Evolutionary conservation across 1,140 invertebrate genomes (phyloP).

Genomic region (Limonius californicus): DNA sequence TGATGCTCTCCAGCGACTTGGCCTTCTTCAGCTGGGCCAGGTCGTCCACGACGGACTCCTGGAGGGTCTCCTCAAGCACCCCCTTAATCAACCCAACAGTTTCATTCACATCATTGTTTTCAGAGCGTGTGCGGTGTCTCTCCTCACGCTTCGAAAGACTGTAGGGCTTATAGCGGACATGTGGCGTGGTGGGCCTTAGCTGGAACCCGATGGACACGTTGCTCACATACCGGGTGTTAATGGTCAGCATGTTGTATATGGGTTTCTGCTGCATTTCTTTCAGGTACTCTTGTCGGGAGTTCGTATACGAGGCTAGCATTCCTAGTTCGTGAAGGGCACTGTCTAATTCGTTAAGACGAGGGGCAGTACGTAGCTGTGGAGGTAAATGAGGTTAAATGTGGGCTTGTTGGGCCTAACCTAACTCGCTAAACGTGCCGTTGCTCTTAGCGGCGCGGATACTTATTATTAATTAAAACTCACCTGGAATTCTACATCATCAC

Average conservation of each 20-base stretch:
- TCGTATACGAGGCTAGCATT: conserved; percentile 55
- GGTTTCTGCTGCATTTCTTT: conserved; percentile 46
- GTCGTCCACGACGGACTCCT: conserved; percentile 30
- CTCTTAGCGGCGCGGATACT: too few relatives aligned
- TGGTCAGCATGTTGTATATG: conserved; percentile 49
- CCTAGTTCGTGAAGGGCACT: conserved; percentile 55
- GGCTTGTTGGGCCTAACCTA: too few relatives aligned
- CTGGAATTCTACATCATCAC: conserved; percentile 20
- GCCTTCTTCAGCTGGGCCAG: conserved; percentile 40
- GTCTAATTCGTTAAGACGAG: conserved; percentile 50
- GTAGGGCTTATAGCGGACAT: conserved; percentile 43
- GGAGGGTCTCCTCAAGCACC: conserved; percentile 38
- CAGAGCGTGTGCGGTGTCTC: conserved; percentile 55
- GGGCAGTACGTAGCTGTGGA: neutral
- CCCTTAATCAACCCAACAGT: conserved; percentile 31
- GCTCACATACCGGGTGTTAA: conserved; percentile 53
- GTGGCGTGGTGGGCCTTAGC: conserved; percentile 45
- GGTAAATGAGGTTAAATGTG: too few relatives aligned
- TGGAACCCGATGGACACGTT: conserved; percentile 56
- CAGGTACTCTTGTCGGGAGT: conserved; percentile 54
- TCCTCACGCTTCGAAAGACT: conserved; percentile 37
- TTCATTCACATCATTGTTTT: conserved; percentile 53
- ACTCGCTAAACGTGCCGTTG: too few relatives aligned
- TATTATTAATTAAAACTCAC: conserved; percentile 12
- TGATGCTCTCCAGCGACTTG: conserved; percentile 42